Evolutionary conservation across 1,140 invertebrate species (phyloP).

Genomic region (Drosophila subobscura): DNA sequence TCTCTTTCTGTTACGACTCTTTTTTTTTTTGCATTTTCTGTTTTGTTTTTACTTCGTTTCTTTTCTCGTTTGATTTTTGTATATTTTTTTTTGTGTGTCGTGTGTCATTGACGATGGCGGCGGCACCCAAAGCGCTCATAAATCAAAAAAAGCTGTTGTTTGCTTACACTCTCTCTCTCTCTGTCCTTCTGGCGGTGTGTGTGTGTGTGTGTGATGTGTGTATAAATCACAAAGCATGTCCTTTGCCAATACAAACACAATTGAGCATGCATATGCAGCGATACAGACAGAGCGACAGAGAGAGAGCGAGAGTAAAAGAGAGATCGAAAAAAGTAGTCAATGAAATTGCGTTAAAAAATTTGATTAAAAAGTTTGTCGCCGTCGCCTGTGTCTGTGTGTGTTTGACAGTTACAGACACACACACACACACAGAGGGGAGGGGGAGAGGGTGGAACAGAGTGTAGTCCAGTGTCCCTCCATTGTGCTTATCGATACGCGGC

Average conservation of each 20-base stretch:
- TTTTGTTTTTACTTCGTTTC: conserved; percentile 16
- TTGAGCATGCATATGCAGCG: conserved; percentile 57
- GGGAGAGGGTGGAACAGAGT: too few relatives aligned
- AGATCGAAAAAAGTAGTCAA: conserved; percentile 53
- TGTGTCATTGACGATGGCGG: conserved; percentile 35
- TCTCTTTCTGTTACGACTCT: not conserved
- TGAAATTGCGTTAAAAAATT: conserved; percentile 72
- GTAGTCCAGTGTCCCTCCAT: conserved; percentile 34
- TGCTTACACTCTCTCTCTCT: conserved; percentile 30
- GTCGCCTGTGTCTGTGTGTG: conserved; percentile 15
- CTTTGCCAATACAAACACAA: conserved; percentile 82
- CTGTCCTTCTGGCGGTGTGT: conserved; percentile 6
- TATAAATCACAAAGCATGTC: conserved; percentile 82
- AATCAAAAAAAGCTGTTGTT: conserved; percentile 76
- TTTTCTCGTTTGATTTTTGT: not conserved
- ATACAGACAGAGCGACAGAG: conserved; percentile 27
- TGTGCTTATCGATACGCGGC: conserved; percentile 76
- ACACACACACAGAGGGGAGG: conserved; percentile 1
- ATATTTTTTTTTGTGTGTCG: conserved; percentile 40
- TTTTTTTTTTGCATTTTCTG: conserved; percentile 5
- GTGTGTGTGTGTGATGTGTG: conserved; percentile 67
- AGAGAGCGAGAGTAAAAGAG: not conserved
- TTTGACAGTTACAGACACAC: conserved; percentile 66
- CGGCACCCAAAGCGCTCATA: conserved; percentile 78
- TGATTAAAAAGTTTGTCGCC: conserved; percentile 82